Base-by-base conservation (phyloP, 2,113 vertebrate genomes). In the Colius striatus region DNA sequence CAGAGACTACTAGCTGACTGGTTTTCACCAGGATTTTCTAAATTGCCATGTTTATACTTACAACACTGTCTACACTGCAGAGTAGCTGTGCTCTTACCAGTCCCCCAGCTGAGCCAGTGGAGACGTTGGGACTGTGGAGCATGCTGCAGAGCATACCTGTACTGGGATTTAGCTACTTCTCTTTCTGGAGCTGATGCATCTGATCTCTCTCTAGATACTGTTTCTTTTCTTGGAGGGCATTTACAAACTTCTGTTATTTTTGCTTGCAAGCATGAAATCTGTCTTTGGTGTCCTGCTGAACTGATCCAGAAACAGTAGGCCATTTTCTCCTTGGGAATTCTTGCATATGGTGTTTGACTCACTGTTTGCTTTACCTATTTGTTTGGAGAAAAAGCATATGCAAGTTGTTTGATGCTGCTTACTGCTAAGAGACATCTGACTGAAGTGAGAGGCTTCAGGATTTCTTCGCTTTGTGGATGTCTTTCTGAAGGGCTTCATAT, bases 361-460 rank as follows among this genome's bases (percentile, higher is more conserved):
- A 80, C 26, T 78, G 79, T 91, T 81, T 71, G 18, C 68, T 90
- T 30, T 89, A 22, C n/a, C 41, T 73, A 0, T 95, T 92, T 80
- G 21, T 88, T 76, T 83, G 92, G 83, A 96, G 85, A 87, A 84
- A 86, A 87, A 74, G 34, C 48, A 7, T 47, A 14, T 77, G 77
- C 29, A 8, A 94, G 72, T 68, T 79, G 47, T 66, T 89, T 84
- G 87, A 48, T 7, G 9, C 55, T 93, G 92, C 88, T 94, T 90
- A 84, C 86, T 4, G 27, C 74, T 89, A 87, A 94, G 92, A 83
- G 71, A 38, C 89, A 93, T 61, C 75, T 91, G 74, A 78, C 76
- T 84, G 83, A 87, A 81, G 73, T 87, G 74, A 90, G 45, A 67
- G 38, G 63, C 90, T 96, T 94, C 53, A 61, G 79, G 67, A 96